phyloP scores from a whole-genome alignment of 2,113 vertebrate genomes.

The Sterna hirundo region DNA sequence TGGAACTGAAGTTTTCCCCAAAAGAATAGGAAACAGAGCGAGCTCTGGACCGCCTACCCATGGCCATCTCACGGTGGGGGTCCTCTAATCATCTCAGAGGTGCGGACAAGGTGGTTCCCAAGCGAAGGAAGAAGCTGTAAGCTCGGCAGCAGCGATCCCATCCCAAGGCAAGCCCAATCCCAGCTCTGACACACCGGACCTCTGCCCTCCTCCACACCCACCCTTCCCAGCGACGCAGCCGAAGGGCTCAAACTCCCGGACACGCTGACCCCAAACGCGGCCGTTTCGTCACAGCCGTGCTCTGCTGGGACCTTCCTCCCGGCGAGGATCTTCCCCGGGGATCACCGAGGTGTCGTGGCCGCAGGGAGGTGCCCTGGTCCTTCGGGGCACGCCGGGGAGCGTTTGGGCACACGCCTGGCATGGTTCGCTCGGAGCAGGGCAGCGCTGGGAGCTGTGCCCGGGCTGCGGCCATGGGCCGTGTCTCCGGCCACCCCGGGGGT shows the following conservation, averaged over 20 bases:
- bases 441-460: neutral
- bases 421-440: neutral
- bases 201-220: neutral
- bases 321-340: neutral
- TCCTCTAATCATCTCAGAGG: neutral
- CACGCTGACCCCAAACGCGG: fast-evolving
- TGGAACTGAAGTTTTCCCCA: neutral
- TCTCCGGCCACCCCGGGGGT: neutral
- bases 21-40: fast-evolving
- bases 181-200: neutral
- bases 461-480: neutral
- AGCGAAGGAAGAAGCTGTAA: neutral
- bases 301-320: neutral
- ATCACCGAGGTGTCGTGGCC: neutral
- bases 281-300: neutral
- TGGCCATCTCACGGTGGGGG: fast-evolving
- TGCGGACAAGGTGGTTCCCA: neutral
- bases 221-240: neutral
- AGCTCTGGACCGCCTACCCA: neutral
- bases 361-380: neutral
- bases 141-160: neutral
- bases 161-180: neutral
- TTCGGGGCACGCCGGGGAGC: neutral
- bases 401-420: neutral
- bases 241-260: fast-evolving